phyloP scores from a whole-genome alignment of 2,888 invertebrate genomes.

The Drosophila monieri region DNA sequence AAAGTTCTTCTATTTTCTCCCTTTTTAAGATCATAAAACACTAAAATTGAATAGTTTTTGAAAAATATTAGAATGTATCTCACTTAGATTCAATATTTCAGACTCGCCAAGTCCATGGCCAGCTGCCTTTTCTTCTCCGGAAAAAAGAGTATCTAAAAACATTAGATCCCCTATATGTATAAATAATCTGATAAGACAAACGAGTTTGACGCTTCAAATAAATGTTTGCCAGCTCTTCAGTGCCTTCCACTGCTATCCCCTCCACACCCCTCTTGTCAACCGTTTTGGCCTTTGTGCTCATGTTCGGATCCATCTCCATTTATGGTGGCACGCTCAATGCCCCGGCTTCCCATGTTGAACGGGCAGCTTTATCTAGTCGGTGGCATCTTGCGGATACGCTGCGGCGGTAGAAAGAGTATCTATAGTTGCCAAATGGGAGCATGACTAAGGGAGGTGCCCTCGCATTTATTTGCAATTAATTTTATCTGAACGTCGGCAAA shows the following conservation, averaged over 20 bases:
- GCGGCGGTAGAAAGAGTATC: slow-evolving; percentile 45
- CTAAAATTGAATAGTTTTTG: neutral
- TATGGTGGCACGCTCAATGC: slow-evolving; percentile 62
- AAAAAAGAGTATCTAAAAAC: slow-evolving; percentile 31
- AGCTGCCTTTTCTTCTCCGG: neutral
- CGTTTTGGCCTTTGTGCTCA: slow-evolving; percentile 33
- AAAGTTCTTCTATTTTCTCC: neutral
- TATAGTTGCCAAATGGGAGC: slow-evolving; percentile 22
- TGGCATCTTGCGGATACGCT: slow-evolving; percentile 70
- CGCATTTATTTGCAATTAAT: slow-evolving; percentile 64
- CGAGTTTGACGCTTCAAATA: slow-evolving; percentile 80
- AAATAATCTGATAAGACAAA: slow-evolving; percentile 79
- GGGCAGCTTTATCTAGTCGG: slow-evolving; percentile 58
- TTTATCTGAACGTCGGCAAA: slow-evolving; percentile 52
- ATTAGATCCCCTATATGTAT: slow-evolving; percentile 56
- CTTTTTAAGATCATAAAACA: neutral
- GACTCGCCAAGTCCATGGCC: neutral
- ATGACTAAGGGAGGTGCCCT: slow-evolving; percentile 30
- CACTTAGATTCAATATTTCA: neutral
- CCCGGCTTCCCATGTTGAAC: slow-evolving; percentile 66
- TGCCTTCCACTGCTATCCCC: neutral
- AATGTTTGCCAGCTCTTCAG: slow-evolving; percentile 70
- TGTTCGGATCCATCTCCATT: slow-evolving; percentile 56
- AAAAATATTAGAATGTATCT: neutral
- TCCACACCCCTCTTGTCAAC: slow-evolving; percentile 10